These are phyloP conservation scores for mouse (Mus musculus) DNA, from an alignment of 2,113 vertebrate species.

Conservation along the genomic window GRCm39 chr12:104724001-104724500, in stretches of 20 bases:
- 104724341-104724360: neutral
- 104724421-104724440: no score
- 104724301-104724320: neutral
- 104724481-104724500: neutral
- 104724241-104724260: neutral
- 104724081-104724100: neutral
- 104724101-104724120: neutral
- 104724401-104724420: neutral
- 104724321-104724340: neutral
- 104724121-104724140: neutral
- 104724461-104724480: neutral
- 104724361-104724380: neutral
- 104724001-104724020: neutral
- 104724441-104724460: neutral
- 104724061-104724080: neutral
- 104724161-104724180: neutral
- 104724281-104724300: neutral
- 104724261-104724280: neutral
- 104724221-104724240: neutral
- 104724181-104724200: neutral
- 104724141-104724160: neutral
- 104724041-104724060: fast-evolving
- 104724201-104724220: neutral
- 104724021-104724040: fast-evolving
- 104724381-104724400: neutral